Base-by-base conservation (phyloP, 2,113 vertebrate genomes). In the Muntiacus muntjak region DNA sequence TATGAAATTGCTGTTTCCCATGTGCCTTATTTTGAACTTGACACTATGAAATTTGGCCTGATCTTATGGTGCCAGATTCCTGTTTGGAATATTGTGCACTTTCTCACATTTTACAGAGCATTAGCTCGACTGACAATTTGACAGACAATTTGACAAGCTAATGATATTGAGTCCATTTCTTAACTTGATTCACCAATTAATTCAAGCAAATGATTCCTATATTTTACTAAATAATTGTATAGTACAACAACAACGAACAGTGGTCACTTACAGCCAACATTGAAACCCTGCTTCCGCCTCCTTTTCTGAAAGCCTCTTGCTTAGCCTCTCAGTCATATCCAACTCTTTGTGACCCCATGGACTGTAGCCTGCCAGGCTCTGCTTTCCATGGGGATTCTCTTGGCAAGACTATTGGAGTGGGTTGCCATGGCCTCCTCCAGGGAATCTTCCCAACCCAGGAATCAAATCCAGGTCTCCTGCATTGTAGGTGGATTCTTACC, bases 1-100 rank as follows among this genome's bases (percentile, higher is more conserved):
- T 97, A 52, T 23, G 78, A 91, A 90, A 91, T 86, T 91, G 43
- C n/a, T 87, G 15, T 94, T 96, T 97, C 67, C 60, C 89, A 14
- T 5, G 36, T 94, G 47, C 9, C 58, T 97, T 79, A 57, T 87
- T 92, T 92, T 93, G 43, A 97, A 71, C 64, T n/a, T 57, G 84
- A 82, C 79, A 92, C 55, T 87, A n/a, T 7, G 40, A 60, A 82
- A 81, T 95, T 94, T 89, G 87, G 33, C n/a, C 45, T 92, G 7
- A 15, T 85, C 10, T 76, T 58, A 45, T 1, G 85, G 47, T 71
- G 14, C 30, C 47, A 54, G 33, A n/a, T 74, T 79, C 76, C 79
- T 81, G 26, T 43, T 90, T 81, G 33, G 88, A 90, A 95, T 96
- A 81, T 86, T 58, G 82, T 89, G 2, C 6, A 74, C 87, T 78